Evolutionary conservation across 2,797 vertebrate species (phyloP), one percentile per base, ranked within the genome.

Genomic region (Chloroceryle inda): DNA sequence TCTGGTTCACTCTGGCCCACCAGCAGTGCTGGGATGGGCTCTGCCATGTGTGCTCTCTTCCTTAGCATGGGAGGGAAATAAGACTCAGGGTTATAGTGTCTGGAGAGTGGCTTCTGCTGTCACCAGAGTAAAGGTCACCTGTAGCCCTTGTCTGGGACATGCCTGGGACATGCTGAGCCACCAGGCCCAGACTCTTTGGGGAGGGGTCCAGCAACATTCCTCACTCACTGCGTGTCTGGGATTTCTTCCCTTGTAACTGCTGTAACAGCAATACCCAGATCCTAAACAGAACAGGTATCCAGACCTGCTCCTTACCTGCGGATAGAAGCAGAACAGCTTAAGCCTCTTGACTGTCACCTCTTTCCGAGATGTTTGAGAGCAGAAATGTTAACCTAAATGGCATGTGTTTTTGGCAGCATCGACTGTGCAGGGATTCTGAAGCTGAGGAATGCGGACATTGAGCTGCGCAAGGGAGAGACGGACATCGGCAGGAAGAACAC

Each of bases 401-500:
- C 2, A 8, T 16, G 17, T 89, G 22, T 96, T 71, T 75, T 88
- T 62, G 82, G 62, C 96, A 99, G 99, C 97, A 99, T 99, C 27
- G 99, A 99, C 98, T 99, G 99, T 0, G 99, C 99, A 0, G 99
- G 99, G 85, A 99, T 99, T 97, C 97, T 99, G 97, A 99, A 99
- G 97, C 98, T 99, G 62, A 98, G 99, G 78, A 99, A 99, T 0
- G 99, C 99, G 0, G 99, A 99, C 97, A 99, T 99, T 1, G 99
- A 99, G 98, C 98, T 99, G 95, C 98, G 99, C 91, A 99, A 99
- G 96, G 99, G 99, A 5, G 99, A 99, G 98, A 99, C 99, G 0
- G 99, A 99, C 97, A 99, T 99, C 1, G 99, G 99, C 7, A 98
- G 99, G 71, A 99, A 99, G 98, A 99, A 99, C 98, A 99, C 99